A percentile compares a stretch with the other conserved stretches of the same genome.
phyloP scores from a whole-genome alignment of 2,797 vertebrate genomes.

The Trematomus bernacchii region DNA sequence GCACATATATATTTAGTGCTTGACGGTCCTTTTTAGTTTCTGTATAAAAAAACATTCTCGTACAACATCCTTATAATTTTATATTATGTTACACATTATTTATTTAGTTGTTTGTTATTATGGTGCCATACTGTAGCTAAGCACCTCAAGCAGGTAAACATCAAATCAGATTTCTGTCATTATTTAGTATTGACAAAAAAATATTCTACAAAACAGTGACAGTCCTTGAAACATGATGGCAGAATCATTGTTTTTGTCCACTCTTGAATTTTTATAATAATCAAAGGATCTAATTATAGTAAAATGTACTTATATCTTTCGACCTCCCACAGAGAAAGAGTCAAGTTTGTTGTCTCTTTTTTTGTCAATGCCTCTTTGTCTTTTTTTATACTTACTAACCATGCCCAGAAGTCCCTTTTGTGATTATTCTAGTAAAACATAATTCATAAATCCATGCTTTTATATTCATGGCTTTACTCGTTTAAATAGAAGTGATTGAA shows the following conservation, averaged over 20 bases:
- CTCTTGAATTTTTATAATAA: not conserved
- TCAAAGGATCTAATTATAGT: not conserved
- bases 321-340: slow-evolving; percentile 1
- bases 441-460: slow-evolving; percentile 7
- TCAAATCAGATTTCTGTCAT: not conserved
- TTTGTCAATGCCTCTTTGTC: not conserved
- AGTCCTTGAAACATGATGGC: not conserved
- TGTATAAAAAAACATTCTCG: too few species aligned
- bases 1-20: not conserved
- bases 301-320: not conserved
- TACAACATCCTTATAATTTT: not conserved
- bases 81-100: not conserved
- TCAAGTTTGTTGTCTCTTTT: too few species aligned
- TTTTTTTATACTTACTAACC: not conserved
- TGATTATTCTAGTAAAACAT: not conserved
- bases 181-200: not conserved
- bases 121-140: not conserved
- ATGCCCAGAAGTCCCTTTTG: too few species aligned
- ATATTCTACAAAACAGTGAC: not conserved
- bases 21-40: not conserved
- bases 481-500: slow-evolving; percentile 32
- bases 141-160: not conserved
- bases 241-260: not conserved
- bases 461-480: slow-evolving; percentile 28
- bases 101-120: not conserved